phyloP scores from a whole-genome alignment of 2,797 vertebrate species.

The Semotilus atromaculatus region DNA sequence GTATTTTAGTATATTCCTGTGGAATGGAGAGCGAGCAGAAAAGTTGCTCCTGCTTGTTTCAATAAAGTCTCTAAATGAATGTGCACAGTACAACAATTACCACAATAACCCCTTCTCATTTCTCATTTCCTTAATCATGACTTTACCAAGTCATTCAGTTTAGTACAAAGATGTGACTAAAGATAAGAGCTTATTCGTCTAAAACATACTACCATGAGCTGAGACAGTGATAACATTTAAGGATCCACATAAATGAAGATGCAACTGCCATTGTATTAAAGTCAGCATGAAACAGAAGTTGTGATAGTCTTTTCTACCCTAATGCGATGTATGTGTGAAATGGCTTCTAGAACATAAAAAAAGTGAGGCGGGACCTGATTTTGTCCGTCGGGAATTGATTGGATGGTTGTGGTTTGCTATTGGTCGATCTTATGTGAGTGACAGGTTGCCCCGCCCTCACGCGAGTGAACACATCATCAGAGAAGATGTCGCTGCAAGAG shows the following conservation, averaged over 20 bases:
- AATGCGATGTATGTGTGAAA: neutral
- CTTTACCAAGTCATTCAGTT: neutral
- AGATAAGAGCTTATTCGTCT: neutral
- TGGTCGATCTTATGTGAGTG: neutral
- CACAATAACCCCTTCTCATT: neutral
- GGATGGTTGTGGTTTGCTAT: neutral
- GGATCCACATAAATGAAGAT: neutral
- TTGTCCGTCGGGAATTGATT: neutral
- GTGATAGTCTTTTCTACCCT: neutral
- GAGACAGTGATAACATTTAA: neutral
- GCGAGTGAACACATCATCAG: too few species aligned
- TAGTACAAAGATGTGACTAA: neutral
- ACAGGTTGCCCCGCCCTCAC: neutral
- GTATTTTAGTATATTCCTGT: neutral
- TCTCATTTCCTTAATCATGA: conserved; percentile 2
- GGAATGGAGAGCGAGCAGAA: neutral
- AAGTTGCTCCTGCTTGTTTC: neutral
- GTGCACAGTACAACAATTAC: neutral
- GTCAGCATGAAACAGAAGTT: neutral
- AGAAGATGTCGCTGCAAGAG: neutral
- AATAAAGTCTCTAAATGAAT: neutral
- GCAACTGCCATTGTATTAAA: neutral
- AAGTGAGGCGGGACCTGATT: neutral
- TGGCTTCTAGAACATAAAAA: neutral
- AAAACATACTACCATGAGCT: neutral